Evolutionary conservation across 1,140 invertebrate genomes (phyloP).

Genomic region (Drosophila baimaii): DNA sequence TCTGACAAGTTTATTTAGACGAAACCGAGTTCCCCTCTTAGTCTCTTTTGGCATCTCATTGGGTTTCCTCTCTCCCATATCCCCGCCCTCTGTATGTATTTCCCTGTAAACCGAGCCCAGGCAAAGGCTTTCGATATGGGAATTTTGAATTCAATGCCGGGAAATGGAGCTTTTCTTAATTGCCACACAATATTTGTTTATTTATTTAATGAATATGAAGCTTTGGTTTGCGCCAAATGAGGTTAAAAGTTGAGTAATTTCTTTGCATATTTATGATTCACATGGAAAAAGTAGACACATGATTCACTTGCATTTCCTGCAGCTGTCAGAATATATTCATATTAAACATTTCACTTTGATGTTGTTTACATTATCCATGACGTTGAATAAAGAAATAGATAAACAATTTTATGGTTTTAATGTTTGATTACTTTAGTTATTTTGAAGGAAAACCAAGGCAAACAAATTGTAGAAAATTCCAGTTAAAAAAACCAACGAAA

Average conservation of each 20-base stretch:
- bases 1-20: slow-evolving; percentile 70
- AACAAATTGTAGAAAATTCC: neutral
- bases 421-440: neutral
- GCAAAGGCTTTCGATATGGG: slow-evolving; percentile 2
- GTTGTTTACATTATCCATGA: slow-evolving; percentile 18
- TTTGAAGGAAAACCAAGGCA: neutral
- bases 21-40: slow-evolving; percentile 42
- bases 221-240: neutral
- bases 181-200: slow-evolving; percentile 3
- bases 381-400: neutral
- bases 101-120: slow-evolving; percentile 9
- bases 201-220: slow-evolving; percentile 9
- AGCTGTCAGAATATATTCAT: slow-evolving; percentile 7
- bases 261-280: slow-evolving; percentile 4
- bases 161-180: neutral
- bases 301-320: slow-evolving; percentile 21
- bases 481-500: neutral
- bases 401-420: neutral
- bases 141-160: slow-evolving; percentile 12
- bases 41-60: neutral
- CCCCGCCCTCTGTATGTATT: neutral
- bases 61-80: neutral
- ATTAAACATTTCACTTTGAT: slow-evolving; percentile 33
- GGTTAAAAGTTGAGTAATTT: neutral
- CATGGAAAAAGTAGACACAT: slow-evolving; percentile 1